phyloP scores from a whole-genome alignment of 2,888 invertebrate genomes.

The Polydrusus pterygomalis region DNA sequence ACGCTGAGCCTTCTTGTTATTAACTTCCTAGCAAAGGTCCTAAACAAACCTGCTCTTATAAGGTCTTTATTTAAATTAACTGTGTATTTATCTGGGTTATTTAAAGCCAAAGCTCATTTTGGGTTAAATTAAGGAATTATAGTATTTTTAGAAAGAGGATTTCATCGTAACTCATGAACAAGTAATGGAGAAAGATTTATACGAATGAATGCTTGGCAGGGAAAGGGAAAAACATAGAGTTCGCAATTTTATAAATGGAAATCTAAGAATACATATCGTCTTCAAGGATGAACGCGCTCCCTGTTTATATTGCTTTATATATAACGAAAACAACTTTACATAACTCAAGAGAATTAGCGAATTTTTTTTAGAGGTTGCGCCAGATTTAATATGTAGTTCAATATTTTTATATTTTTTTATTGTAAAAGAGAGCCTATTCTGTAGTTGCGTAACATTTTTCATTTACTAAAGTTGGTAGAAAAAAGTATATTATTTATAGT shows the following conservation, averaged over 20 bases:
- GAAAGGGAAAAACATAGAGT: constrained; percentile 18
- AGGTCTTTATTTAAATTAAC: no score
- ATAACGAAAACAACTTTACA: background rate
- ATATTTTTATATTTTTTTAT: no score
- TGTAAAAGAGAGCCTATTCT: no score
- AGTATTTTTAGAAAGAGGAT: background rate
- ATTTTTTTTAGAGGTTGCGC: background rate
- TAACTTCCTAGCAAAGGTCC: no score
- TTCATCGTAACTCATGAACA: constrained; percentile 15
- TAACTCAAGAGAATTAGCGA: background rate
- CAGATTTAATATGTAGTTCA: no score
- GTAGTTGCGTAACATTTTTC: no score
- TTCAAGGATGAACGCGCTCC: background rate
- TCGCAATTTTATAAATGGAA: constrained; percentile 22
- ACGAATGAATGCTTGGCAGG: background rate
- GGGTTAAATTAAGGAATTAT: background rate
- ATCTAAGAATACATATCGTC: constrained; percentile 10
- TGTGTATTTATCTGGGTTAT: no score
- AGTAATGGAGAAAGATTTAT: constrained; percentile 13
- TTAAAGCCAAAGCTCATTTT: background rate
- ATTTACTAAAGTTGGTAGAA: no score
- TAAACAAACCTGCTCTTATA: no score
- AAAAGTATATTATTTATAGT: no score
- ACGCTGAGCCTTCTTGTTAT: no score
- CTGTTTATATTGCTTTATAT: constrained; percentile 4